Conservation (phyloP, 2,888 invertebrate genomes). For the Drosophila putrida region DNA sequence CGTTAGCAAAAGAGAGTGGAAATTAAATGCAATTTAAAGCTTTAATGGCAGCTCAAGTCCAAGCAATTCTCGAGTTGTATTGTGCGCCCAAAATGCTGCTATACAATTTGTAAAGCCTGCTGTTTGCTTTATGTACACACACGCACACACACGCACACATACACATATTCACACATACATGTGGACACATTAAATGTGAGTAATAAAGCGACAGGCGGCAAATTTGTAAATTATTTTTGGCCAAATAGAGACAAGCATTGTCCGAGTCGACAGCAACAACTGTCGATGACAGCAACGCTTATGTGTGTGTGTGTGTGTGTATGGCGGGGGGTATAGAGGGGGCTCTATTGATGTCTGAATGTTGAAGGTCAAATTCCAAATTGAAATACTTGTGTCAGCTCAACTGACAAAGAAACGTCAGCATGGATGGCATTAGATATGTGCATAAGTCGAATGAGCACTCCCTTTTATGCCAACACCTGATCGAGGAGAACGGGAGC, state of each 20-base stretch:
- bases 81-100: constrained; percentile 25
- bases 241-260: constrained; percentile 48
- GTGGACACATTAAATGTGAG: constrained; percentile 27
- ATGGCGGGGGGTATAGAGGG: constrained; percentile 14
- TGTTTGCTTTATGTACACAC: constrained; percentile 19
- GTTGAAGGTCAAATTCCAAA: constrained; percentile 49
- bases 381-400: constrained; percentile 46
- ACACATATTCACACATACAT: constrained; percentile 13
- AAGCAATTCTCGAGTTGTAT: constrained; percentile 5
- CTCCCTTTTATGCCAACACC: constrained; percentile 7
- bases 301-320: constrained; percentile 13
- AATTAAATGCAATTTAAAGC: constrained; percentile 60
- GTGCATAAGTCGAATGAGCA: constrained; percentile 12
- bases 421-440: constrained; percentile 42
- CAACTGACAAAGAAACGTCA: constrained; percentile 47
- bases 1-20: constrained; percentile 24
- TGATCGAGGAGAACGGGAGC: background rate
- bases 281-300: constrained; percentile 53
- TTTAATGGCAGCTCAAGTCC: constrained; percentile 42
- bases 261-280: constrained; percentile 43
- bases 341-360: constrained; percentile 22
- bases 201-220: constrained; percentile 43
- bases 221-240: constrained; percentile 63
- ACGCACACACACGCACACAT: constrained; percentile 13
- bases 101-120: constrained; percentile 32